Evolutionary conservation across 2,797 vertebrate genomes (phyloP).

Genomic region (Capromys pilorides): DNA sequence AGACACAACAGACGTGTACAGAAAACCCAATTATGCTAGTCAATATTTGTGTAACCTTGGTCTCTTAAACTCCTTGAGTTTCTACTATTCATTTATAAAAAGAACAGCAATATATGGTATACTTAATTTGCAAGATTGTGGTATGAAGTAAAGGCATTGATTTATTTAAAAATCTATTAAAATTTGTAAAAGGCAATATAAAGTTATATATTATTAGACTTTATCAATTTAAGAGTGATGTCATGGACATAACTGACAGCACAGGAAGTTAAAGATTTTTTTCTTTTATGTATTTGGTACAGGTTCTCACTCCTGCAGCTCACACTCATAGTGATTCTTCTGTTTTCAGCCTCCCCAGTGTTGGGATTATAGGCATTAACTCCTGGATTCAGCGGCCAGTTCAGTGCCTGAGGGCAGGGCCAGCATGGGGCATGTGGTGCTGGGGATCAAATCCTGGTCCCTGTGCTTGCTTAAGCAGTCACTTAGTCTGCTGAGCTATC

Average conservation of each 20-base stretch:
- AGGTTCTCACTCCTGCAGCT: too few relatives aligned
- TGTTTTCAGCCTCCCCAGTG: too few relatives aligned
- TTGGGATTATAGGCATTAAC: too few relatives aligned
- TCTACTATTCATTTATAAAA: slow-evolving; percentile 6
- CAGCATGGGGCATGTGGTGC: too few relatives aligned
- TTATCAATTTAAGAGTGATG: not conserved
- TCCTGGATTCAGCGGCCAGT: too few relatives aligned
- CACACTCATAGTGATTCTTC: too few relatives aligned
- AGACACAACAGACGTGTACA: not conserved
- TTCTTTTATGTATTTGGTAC: not conserved
- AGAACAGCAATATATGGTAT: not conserved
- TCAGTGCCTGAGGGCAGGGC: too few relatives aligned
- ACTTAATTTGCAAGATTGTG: not conserved
- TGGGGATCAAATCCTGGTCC: too few relatives aligned
- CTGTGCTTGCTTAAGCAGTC: too few relatives aligned
- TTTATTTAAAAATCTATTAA: slow-evolving; percentile 22
- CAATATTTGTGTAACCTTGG: not conserved
- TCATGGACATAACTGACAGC: not conserved
- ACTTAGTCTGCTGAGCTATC: too few relatives aligned
- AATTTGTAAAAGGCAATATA: not conserved
- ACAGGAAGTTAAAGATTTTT: not conserved
- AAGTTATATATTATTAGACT: not conserved
- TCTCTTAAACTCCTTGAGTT: not conserved
- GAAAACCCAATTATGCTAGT: not conserved
- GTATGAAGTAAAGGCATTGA: not conserved